These are phyloP conservation scores for Labroides dimidiatus DNA, from an alignment of 2,797 vertebrate species.

Conservation along the genomic window DNA sequence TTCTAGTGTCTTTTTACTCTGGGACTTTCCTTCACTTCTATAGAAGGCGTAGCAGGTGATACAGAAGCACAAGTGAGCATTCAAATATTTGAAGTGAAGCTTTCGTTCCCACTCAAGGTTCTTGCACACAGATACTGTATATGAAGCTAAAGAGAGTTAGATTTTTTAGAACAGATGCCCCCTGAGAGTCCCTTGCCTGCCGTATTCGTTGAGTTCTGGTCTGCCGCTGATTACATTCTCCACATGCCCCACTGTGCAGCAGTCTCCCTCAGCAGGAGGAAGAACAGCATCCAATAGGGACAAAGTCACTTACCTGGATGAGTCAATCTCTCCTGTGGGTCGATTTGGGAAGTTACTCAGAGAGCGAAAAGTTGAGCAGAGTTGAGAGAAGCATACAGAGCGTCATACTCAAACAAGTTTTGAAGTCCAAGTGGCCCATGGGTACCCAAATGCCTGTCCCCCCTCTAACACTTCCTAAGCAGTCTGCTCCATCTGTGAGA, in stretches of 20 bases:
- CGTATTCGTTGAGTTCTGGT: constrained; percentile 36
- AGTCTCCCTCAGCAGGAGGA: constrained; percentile 26
- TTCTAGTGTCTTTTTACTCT: constrained; percentile 16
- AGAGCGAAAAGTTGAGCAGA: constrained; percentile 29
- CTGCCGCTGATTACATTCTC: constrained; percentile 47
- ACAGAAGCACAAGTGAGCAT: constrained; percentile 25
- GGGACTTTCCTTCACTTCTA: neutral
- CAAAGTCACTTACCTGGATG: constrained; percentile 48
- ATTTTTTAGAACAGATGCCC: constrained; percentile 18
- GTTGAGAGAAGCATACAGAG: neutral
- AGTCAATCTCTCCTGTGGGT: constrained; percentile 23
- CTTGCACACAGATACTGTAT: constrained; percentile 13
- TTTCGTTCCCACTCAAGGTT: constrained; percentile 20
- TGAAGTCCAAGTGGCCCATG: constrained; percentile 13
- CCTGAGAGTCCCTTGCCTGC: constrained; percentile 34
- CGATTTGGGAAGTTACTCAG: constrained; percentile 32
- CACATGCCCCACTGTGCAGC: constrained; percentile 24
- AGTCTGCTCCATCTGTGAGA: constrained; percentile 40
- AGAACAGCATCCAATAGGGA: constrained; percentile 20
- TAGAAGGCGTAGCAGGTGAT: constrained; percentile 12
- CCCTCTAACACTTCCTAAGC: constrained; percentile 27
- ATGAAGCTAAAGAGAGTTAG: constrained; percentile 16
- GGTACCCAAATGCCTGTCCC: constrained; percentile 7
- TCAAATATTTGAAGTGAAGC: constrained; percentile 3
- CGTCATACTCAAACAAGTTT: constrained; percentile 22